Base-by-base conservation (phyloP, 1,140 invertebrate species). In the Trissolcus basalis region DNA sequence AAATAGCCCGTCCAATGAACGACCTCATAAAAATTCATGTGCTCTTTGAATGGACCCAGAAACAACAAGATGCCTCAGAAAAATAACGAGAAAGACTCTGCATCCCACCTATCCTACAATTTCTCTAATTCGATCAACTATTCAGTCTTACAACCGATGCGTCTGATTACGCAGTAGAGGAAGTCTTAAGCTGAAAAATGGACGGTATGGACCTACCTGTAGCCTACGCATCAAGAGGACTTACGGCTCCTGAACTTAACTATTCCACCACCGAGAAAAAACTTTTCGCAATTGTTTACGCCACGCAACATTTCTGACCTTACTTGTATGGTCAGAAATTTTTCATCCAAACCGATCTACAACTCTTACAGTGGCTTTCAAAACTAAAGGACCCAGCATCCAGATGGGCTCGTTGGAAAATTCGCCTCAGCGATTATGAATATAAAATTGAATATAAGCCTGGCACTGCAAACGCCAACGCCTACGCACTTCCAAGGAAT, bases 61-160 rank as follows among this genome's bases (percentile, higher is more conserved):
- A 74, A 36, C 76, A 80, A 48, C 47, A 84, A 75, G 13, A 64
- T 7, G 49, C 78, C 8, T 83, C 83, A 41, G 53, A 84, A 63
- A 70, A 13, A 2, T 70, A 85, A 39, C 86, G 81, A 78, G 54
- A 55, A 12, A 77, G 58, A 45, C 68, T 80, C 41, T 83, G 76
- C 32, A 83, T 80, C 48, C 76, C 82, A 5, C 86, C 83, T 7
- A 49, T 87, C 0, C 47, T 87, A n/a, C 56, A 74, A 74, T 85
- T 84, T 48, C 83, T 86, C 0, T 80, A 87, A 61, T 85, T 85
- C 60, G 49, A 63, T 0, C 67, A 83, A 69, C 58, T 71, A 12
- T 88, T 88, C 69, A 77, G 81, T 0, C 41, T 88, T 8, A 86
- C 81, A 0, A 86, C 83, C 0, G 87, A 89, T 50, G 86, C 86